These are phyloP conservation scores for Actinernus sp. DNA, from an alignment of 92 coral and sea anemone species.

Conservation along the genomic window DNA sequence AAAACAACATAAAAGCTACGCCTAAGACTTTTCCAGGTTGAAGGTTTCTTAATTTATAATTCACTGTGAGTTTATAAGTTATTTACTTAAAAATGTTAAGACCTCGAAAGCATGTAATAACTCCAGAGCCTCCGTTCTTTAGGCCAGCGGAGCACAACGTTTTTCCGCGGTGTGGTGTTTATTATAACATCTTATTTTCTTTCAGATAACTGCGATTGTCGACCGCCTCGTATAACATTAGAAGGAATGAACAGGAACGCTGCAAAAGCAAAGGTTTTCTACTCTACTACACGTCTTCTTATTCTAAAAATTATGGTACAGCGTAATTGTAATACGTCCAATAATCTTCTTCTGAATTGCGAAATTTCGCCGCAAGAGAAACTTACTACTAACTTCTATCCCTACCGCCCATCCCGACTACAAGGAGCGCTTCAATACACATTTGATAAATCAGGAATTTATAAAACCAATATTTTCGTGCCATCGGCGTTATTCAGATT, in stretches of 20 bases:
- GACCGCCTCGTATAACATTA: slow-evolving; percentile 42
- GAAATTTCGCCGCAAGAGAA: slow-evolving; percentile 10
- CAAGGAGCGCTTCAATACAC: not conserved
- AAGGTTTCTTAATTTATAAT: no score
- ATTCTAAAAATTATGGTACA: slow-evolving; percentile 25
- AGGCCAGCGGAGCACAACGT: no score
- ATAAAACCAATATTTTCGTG: not conserved
- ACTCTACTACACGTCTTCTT: slow-evolving; percentile 8
- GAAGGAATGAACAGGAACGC: slow-evolving; percentile 31
- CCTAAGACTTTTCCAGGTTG: no score
- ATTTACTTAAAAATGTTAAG: no score
- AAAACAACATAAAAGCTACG: no score
- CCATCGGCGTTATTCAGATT: slow-evolving; percentile 1
- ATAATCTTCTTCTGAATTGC: slow-evolving; percentile 35
- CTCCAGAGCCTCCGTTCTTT: no score
- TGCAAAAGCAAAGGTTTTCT: slow-evolving; percentile 39
- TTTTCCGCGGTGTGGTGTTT: no score
- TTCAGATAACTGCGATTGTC: slow-evolving; percentile 74
- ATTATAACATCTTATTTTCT: no score
- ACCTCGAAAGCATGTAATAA: no score
- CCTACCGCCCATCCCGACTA: not conserved
- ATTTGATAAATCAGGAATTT: not conserved
- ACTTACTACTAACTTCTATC: slow-evolving; percentile 1
- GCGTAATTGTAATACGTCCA: slow-evolving; percentile 24
- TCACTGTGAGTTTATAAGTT: no score